These are phyloP conservation scores for Vollenhovia emeryi DNA, from an alignment of 1,140 invertebrate species.

Conservation along the genomic window DNA sequence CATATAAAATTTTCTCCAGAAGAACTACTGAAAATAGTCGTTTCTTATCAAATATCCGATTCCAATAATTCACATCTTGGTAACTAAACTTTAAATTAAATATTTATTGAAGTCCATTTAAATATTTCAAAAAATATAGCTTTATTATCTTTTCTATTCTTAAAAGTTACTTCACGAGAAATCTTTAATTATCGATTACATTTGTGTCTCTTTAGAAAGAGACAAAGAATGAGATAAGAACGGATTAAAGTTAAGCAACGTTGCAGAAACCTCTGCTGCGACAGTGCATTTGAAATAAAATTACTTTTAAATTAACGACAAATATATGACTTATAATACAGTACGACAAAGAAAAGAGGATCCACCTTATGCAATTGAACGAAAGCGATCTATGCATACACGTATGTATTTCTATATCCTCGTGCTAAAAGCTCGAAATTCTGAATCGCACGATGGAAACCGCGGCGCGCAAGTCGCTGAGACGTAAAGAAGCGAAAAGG, in stretches of 20 bases:
- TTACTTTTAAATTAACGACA: background rate
- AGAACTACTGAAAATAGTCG: background rate
- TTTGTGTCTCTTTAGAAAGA: too few species aligned
- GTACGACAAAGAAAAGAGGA: background rate
- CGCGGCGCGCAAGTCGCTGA: background rate
- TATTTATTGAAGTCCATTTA: background rate
- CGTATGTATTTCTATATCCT: background rate
- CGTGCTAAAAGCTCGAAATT: conserved; percentile 22
- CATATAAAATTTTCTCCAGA: too few species aligned
- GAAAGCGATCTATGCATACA: background rate
- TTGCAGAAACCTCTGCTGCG: too few species aligned
- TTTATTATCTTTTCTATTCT: background rate
- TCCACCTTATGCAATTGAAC: background rate
- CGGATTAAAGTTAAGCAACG: too few species aligned
- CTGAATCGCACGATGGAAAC: conserved; percentile 5
- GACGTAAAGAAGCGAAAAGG: conserved; percentile 21
- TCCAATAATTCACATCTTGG: background rate
- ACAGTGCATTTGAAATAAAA: background rate
- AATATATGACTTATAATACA: background rate
- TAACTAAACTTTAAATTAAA: background rate
- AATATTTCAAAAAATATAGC: background rate
- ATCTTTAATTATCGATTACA: background rate
- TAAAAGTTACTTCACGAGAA: background rate
- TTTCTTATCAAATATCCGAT: background rate
- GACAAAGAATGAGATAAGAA: too few species aligned